Base-by-base conservation (phyloP, 2,888 invertebrate genomes). In the Thymelicus lineola region DNA sequence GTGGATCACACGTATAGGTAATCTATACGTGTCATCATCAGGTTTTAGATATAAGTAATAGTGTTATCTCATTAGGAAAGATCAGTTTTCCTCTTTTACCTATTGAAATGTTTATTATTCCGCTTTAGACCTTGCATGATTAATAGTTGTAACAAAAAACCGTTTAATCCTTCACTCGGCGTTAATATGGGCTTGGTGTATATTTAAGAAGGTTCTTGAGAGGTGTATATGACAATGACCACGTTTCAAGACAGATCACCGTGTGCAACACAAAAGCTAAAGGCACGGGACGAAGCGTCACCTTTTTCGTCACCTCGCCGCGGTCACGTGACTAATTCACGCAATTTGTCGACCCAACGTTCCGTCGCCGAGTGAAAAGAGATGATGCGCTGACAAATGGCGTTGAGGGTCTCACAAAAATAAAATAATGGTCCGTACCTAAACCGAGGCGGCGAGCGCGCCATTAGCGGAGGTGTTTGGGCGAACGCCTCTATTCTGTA, bases 381-480 rank as follows among this genome's bases (percentile, higher is more conserved):
- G 87, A 87, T 91, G 91, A 91, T 89, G 91, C 82, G 84, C 85
- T 93, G 92, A 93, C 93, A 93, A 93, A 93, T 93, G 87, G 88
- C 85, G 86, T 86, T 84, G 90, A 90, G 91, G 89, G 87, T 84
- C 91, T 90, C 85, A 93, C 92, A 91, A 92, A 93, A 93, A 92
- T 93, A 83, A 91, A 85, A 91, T 93, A 93, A 93, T 93, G 90
- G 89, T 80, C 90, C 90, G 83, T 89, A 88, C 91, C 91, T 89
- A 91, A 91, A 86, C 90, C 80, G 88, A 86, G 83, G 85, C 88
- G 86, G 83, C 84, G 88, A 86, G 85, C 83, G 84, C 80, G 85
- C 89, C 91, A 93, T 93, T 93, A 92, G 90, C 80, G 87, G 90
- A 90, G 91, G 86, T 91, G 93, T 93, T 91, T 91, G 93, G 93